phyloP scores from a whole-genome alignment of 2,888 invertebrate genomes.

The Meloe dianella region DNA sequence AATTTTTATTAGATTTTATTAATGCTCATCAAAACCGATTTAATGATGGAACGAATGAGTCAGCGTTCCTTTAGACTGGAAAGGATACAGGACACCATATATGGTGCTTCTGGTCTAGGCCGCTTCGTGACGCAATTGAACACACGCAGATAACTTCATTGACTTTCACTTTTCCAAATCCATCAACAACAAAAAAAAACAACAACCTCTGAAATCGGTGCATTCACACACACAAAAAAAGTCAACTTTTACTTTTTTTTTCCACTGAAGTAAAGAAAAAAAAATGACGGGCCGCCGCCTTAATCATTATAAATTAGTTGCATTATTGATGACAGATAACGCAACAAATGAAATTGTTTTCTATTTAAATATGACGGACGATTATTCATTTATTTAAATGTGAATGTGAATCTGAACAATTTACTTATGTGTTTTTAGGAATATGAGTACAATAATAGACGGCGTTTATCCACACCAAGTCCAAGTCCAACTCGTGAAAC shows the following conservation, averaged over 20 bases:
- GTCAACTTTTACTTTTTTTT: background rate
- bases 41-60: constrained; percentile 9
- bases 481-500: constrained; percentile 65
- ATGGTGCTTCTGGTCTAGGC: constrained; percentile 42
- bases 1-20: background rate
- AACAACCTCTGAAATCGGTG: background rate
- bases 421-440: constrained; percentile 54
- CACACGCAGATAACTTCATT: constrained; percentile 17
- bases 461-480: constrained; percentile 77
- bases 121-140: constrained; percentile 37
- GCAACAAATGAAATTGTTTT: background rate
- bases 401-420: background rate
- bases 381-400: background rate
- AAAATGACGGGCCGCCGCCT: background rate
- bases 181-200: too few species aligned
- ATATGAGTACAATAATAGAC: constrained; percentile 72
- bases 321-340: background rate
- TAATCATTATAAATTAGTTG: background rate
- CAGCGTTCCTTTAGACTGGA: constrained; percentile 13
- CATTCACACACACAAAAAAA: background rate
- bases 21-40: constrained; percentile 11
- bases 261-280: background rate
- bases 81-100: constrained; percentile 32
- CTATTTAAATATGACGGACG: too few species aligned
- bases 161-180: constrained; percentile 20